Evolutionary conservation across 2,888 invertebrate genomes (phyloP).

Genomic region (Phaedon cochleariae): DNA sequence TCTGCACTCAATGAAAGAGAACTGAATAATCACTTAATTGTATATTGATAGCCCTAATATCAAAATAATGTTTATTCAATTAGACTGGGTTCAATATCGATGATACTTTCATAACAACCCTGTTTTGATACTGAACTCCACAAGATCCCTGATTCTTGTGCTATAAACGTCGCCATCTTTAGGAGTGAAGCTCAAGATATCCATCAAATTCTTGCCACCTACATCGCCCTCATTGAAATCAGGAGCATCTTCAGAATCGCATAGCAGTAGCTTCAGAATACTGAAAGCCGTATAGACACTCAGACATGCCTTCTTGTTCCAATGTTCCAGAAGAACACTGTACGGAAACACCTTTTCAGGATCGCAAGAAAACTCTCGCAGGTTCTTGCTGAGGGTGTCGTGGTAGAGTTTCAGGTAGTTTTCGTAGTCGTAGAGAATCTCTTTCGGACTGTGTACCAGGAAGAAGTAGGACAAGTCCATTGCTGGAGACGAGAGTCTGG

Average conservation of each 20-base stretch:
- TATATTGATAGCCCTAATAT: too few relatives aligned
- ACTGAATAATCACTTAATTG: too few relatives aligned
- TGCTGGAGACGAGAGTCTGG: constrained; percentile 39
- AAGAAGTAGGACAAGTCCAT: constrained; percentile 48
- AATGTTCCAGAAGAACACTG: constrained; percentile 19
- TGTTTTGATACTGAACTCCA: too few relatives aligned
- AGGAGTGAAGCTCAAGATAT: neutral
- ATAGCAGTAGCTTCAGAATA: constrained; percentile 21
- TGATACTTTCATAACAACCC: too few relatives aligned
- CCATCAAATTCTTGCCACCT: neutral
- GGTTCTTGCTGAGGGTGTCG: constrained; percentile 34
- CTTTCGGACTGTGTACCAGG: constrained; percentile 39
- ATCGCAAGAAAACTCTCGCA: constrained; percentile 43
- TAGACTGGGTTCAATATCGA: too few relatives aligned
- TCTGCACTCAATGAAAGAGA: too few relatives aligned
- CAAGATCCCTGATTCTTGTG: too few relatives aligned
- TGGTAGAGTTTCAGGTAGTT: constrained; percentile 46
- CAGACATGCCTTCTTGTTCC: constrained; percentile 15
- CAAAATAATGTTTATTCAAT: too few relatives aligned
- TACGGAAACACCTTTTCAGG: constrained; percentile 40
- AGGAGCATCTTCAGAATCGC: constrained; percentile 20
- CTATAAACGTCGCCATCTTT: too few relatives aligned
- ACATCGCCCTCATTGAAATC: neutral
- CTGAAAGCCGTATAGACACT: constrained; percentile 12
- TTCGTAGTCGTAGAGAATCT: constrained; percentile 39